A percentile compares a stretch with the other conserved stretches of the same genome.
phyloP scores from a whole-genome alignment of 1,140 invertebrate species.

The Steinernema khuongi region DNA sequence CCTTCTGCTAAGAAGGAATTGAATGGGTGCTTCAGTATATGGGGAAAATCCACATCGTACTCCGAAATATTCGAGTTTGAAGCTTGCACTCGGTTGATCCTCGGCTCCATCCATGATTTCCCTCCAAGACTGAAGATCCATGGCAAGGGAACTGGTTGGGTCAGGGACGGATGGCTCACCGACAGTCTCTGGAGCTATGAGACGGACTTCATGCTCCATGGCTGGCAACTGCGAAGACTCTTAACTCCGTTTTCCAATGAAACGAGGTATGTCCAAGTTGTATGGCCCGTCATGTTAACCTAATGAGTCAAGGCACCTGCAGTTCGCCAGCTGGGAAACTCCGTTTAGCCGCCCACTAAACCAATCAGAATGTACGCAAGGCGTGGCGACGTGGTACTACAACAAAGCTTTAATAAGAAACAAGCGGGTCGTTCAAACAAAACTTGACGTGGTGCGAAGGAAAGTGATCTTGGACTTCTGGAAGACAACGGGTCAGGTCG shows the following conservation, averaged over 20 bases:
- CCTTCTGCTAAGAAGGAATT: background rate
- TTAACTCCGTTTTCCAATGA: background rate
- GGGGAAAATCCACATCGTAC: slow-evolving; percentile 11
- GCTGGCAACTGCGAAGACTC: background rate
- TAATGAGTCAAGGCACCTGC: background rate
- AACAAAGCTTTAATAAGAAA: background rate
- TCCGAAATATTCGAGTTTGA: background rate
- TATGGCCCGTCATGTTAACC: too few species aligned
- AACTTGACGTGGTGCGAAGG: background rate
- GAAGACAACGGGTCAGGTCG: background rate
- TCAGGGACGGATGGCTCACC: background rate
- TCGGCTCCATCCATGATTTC: background rate
- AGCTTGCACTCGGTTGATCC: background rate
- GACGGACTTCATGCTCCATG: background rate
- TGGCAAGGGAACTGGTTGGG: background rate
- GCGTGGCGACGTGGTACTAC: background rate
- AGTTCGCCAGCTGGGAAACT: background rate
- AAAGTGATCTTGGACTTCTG: background rate
- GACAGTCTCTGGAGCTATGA: background rate
- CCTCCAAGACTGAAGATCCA: background rate
- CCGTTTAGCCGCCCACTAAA: background rate
- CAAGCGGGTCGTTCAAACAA: background rate
- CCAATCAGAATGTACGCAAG: background rate
- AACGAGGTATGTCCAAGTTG: background rate
- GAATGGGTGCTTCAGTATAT: slow-evolving; percentile 11